Evolutionary conservation across 2,113 vertebrate species (phyloP).

Genomic region (Acrocephalus kingi): DNA sequence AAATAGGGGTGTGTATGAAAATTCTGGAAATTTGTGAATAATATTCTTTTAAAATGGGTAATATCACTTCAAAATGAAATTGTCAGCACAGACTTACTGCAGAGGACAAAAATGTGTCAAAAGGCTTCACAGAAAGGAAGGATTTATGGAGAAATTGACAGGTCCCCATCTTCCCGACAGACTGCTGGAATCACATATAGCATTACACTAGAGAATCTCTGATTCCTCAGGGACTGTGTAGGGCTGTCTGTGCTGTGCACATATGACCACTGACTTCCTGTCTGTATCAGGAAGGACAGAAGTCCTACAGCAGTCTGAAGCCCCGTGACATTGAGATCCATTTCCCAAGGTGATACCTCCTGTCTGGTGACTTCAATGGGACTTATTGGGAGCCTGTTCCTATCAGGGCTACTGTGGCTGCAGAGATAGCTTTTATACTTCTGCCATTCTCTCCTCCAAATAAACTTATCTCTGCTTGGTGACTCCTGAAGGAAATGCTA

Average conservation of each 20-base stretch:
- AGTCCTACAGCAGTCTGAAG: not conserved
- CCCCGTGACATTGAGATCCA: not conserved
- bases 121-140: not conserved
- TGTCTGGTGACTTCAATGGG: not conserved
- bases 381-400: not conserved
- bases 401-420: not conserved
- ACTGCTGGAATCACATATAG: not conserved
- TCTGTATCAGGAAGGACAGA: not conserved
- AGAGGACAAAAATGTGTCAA: not conserved
- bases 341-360: not conserved
- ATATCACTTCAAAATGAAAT: not conserved
- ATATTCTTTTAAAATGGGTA: not conserved
- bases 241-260: not conserved
- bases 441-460: not conserved
- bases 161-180: not conserved
- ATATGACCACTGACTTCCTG: not conserved
- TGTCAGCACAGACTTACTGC: not conserved
- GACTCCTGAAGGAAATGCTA: not conserved
- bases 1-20: not conserved
- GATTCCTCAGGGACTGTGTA: not conserved
- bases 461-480: not conserved
- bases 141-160: not conserved
- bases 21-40: not conserved
- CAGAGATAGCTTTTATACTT: not conserved
- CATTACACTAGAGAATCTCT: not conserved